Evolutionary conservation across 2,113 vertebrate genomes (phyloP), one percentile per base, ranked within the genome.

Genomic region (Coreoperca whiteheadi): DNA sequence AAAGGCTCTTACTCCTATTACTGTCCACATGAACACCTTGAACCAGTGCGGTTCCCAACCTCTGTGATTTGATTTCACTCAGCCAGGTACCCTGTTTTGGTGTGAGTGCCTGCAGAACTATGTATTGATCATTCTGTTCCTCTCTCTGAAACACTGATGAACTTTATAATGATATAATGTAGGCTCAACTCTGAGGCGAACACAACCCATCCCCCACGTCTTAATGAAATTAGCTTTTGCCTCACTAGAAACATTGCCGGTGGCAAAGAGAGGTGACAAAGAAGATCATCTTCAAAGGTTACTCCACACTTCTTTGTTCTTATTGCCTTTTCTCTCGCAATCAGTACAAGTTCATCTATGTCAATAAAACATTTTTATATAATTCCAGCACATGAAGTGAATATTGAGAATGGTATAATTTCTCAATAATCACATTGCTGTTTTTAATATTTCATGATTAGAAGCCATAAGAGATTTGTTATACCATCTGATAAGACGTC

Each of bases 211-310:
- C 89, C 84, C 80, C 78, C 79, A 63, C 75, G 59, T 86, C 92
- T 95, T 93, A 93, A 92, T 92, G 86, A 93, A 95, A 95, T 94
- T 93, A 93, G 82, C 86, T 90, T 89, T 76, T 81, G 87, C 89
- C 63, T 89, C 79, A 69, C 76, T 68, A 67, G 82, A 89, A 89
- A 94, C 73, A 73, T 74, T 1, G 89, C 94, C 91, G 8, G 68
- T 82, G 92, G 92, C 93, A 87, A 90, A 84, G 75, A 50, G 85
- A 85, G 86, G 90, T 93, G 91, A 92, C 92, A 91, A 79, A 87
- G 82, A 90, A 78, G 73, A 93, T 94, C 87, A 90, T 92, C 92
- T 91, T 94, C 91, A 95, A 95, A 94, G 88, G 87, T 88, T 84
- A 89, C 57, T 88, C 75, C 37, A 76, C 69, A 74, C 79, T 79